Evolutionary conservation across 1,140 invertebrate species (phyloP).

Genomic region (Pseudoatta argentina): DNA sequence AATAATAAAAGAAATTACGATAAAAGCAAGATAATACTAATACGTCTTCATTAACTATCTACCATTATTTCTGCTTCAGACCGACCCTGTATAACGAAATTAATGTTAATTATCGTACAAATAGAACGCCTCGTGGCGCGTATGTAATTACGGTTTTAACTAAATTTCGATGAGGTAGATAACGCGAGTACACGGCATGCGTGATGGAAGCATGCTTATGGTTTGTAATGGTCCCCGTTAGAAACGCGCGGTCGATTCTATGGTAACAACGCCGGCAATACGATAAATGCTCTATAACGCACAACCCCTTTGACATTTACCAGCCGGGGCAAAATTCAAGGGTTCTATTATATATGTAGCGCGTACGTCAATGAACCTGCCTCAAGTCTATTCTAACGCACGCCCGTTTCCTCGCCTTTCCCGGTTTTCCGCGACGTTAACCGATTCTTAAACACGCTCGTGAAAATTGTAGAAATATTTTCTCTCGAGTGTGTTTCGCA

Average conservation of each 20-base stretch:
- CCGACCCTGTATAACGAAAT: slow-evolving; percentile 1
- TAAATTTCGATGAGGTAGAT: slow-evolving; percentile 70
- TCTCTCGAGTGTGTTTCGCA: not conserved
- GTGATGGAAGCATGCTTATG: slow-evolving; percentile 37
- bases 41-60: not conserved
- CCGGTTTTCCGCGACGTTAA: slow-evolving; percentile 15
- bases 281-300: slow-evolving; percentile 58
- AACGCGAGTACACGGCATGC: slow-evolving; percentile 38
- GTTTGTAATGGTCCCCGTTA: slow-evolving; percentile 22
- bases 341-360: not conserved
- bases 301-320: slow-evolving; percentile 30
- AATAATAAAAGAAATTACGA: slow-evolving; percentile 16
- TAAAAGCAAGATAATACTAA: not conserved
- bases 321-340: slow-evolving; percentile 27
- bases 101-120: slow-evolving; percentile 45
- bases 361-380: slow-evolving; percentile 18
- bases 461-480: slow-evolving; percentile 14
- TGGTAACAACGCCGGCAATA: slow-evolving; percentile 60
- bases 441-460: slow-evolving; percentile 13
- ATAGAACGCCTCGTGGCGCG: slow-evolving; percentile 21
- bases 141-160: slow-evolving; percentile 33
- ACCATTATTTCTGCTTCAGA: slow-evolving; percentile 3
- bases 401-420: not conserved
- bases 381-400: not conserved
- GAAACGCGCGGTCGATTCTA: slow-evolving; percentile 50